Percentiles rank a stretch among this genome's conserved stretches.
These are phyloP conservation scores for Timandra comae DNA, from an alignment of 2,888 invertebrate genomes.

Conservation along the genomic window DNA sequence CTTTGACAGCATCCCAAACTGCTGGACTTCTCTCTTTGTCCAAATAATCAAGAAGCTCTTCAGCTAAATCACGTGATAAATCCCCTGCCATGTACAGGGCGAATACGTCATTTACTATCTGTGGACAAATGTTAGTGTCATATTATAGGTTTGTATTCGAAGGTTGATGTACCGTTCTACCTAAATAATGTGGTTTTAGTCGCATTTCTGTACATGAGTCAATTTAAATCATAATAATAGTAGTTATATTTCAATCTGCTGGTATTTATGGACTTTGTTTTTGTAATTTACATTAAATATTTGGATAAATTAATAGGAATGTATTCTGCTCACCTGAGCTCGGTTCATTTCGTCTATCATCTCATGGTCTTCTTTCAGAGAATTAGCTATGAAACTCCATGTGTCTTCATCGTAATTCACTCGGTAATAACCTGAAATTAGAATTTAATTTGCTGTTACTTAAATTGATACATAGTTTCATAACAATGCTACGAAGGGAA, in stretches of 20 bases:
- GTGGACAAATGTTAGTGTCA: constrained; percentile 20
- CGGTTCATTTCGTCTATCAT: constrained; percentile 66
- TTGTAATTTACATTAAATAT: no score
- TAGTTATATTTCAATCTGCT: no score
- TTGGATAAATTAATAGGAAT: background rate
- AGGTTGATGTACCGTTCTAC: no score
- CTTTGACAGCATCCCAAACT: constrained; percentile 55
- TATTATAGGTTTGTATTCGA: no score
- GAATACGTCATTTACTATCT: constrained; percentile 66
- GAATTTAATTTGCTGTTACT: no score
- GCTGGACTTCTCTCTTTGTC: constrained; percentile 44
- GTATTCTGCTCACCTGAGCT: constrained; percentile 56
- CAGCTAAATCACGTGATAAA: constrained; percentile 37
- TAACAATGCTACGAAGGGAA: no score
- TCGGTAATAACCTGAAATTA: constrained; percentile 73
- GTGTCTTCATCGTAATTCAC: constrained; percentile 75
- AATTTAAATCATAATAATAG: no score
- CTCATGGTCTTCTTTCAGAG: constrained; percentile 49
- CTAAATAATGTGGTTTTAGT: no score
- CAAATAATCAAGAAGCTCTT: constrained; percentile 48
- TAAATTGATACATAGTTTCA: no score
- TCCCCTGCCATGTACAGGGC: constrained; percentile 58
- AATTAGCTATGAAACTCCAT: constrained; percentile 70
- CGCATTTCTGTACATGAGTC: no score
- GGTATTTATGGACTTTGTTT: no score